Percentiles rank a stretch among this genome's conserved stretches.
phyloP scores from a whole-genome alignment of 2,797 vertebrate species.

The Pristis pectinata region DNA sequence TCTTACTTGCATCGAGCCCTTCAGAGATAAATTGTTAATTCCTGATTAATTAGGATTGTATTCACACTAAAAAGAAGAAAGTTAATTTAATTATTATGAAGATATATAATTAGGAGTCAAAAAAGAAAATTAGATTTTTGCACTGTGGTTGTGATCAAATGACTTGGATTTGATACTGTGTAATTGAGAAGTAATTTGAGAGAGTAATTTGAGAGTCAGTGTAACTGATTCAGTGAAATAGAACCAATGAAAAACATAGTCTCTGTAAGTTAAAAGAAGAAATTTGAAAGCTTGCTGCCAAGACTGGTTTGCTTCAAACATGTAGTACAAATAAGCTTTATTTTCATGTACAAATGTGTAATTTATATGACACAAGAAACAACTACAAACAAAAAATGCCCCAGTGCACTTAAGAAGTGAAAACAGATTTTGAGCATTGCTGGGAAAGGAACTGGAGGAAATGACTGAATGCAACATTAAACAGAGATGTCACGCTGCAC shows the following conservation, averaged over 20 bases:
- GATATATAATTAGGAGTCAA: not conserved
- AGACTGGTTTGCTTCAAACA: slow-evolving; percentile 9
- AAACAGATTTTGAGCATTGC: not conserved
- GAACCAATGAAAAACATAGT: not conserved
- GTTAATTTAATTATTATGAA: not conserved
- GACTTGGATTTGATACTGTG: not conserved
- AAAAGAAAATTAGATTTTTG: not conserved
- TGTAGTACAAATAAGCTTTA: not conserved
- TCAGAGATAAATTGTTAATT: not conserved
- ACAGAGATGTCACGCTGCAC: not conserved
- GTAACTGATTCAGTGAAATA: not conserved
- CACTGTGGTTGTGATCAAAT: not conserved
- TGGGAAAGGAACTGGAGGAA: not conserved
- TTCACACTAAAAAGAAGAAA: not conserved
- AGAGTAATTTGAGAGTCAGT: not conserved
- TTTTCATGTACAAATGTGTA: not conserved
- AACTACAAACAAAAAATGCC: not conserved
- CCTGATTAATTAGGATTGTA: not conserved
- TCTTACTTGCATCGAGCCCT: not conserved
- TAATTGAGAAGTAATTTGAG: not conserved
- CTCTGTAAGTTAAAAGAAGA: not conserved
- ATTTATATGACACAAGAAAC: not conserved
- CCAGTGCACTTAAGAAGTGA: not conserved
- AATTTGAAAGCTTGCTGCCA: not conserved
- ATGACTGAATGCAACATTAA: not conserved